These are phyloP conservation scores for Mormyrus proboscirostris DNA, from an alignment of 2,797 vertebrate species.

Conservation along the genomic window DNA sequence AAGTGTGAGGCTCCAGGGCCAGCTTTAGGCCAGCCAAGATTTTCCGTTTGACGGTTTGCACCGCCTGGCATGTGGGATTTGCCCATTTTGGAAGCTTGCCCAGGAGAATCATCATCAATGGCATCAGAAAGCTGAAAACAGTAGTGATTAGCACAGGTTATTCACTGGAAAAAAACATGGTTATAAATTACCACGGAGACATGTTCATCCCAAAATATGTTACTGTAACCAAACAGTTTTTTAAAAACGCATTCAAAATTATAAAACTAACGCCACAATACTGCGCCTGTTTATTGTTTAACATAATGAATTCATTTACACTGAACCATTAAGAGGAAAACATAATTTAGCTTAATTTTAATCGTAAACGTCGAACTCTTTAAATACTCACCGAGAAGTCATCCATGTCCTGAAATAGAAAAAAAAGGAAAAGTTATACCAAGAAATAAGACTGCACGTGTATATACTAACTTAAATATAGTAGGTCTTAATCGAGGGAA, in stretches of 20 bases:
- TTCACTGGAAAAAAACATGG: background rate
- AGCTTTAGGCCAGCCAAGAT: constrained; percentile 64
- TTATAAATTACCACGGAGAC: background rate
- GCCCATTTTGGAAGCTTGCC: constrained; percentile 69
- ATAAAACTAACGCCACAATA: background rate
- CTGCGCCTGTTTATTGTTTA: background rate
- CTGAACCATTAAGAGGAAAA: background rate
- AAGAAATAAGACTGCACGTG: background rate
- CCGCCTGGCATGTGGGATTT: constrained; percentile 57
- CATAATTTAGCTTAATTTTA: background rate
- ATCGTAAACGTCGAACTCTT: background rate
- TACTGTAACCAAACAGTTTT: background rate
- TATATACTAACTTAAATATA: background rate
- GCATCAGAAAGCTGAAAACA: constrained; percentile 79
- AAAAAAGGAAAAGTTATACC: constrained; percentile 14
- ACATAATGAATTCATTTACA: background rate
- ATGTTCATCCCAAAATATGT: background rate
- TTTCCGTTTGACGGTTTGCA: constrained; percentile 45
- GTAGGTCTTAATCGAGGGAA: background rate
- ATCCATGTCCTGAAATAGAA: constrained; percentile 58
- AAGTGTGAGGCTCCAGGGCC: constrained; percentile 53
- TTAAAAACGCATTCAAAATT: background rate
- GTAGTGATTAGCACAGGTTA: constrained; percentile 25
- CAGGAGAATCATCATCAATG: constrained; percentile 68
- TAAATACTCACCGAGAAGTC: constrained; percentile 69